A percentile compares a stretch with the other conserved stretches of the same genome.
Evolutionary conservation across 1,140 invertebrate species (phyloP).

Genomic region (Macrocentrus cingulum): DNA sequence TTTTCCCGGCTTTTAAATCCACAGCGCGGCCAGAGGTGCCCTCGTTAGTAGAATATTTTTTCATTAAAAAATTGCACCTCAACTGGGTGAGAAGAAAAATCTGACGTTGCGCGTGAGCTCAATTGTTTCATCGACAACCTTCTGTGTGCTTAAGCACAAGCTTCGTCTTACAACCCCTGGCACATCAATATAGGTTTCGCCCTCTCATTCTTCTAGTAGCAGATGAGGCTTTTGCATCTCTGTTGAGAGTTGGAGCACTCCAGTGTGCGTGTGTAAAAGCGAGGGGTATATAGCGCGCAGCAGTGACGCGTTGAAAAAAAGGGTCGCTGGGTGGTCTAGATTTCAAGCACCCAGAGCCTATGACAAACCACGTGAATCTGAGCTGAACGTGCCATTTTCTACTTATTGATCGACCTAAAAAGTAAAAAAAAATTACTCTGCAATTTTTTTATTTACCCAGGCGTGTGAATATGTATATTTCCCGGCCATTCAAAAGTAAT

Average conservation of each 20-base stretch:
- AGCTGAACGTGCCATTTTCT: not conserved
- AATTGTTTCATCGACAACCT: not conserved
- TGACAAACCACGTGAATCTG: not conserved
- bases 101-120: no score
- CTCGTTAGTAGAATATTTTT: constrained; percentile 1
- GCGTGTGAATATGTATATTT: no score
- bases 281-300: constrained; percentile 8
- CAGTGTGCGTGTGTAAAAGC: constrained; percentile 10
- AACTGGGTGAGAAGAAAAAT: no score
- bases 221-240: not conserved
- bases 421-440: no score
- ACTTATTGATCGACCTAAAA: not conserved
- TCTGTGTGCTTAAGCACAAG: not conserved
- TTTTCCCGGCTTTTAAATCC: not conserved
- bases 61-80: no score
- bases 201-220: constrained; percentile 23
- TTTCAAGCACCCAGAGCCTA: constrained; percentile 28
- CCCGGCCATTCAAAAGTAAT: no score
- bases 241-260: constrained; percentile 1
- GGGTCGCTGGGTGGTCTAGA: constrained; percentile 53
- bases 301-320: constrained; percentile 31
- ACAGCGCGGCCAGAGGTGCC: not conserved
- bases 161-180: constrained; percentile 1
- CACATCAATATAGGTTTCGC: not conserved
- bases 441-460: no score